Percentiles rank a stretch among this genome's conserved stretches.
These are phyloP conservation scores for Meloidogyne exigua DNA, from an alignment of 1,140 invertebrate species.

Conservation along the genomic window DNA sequence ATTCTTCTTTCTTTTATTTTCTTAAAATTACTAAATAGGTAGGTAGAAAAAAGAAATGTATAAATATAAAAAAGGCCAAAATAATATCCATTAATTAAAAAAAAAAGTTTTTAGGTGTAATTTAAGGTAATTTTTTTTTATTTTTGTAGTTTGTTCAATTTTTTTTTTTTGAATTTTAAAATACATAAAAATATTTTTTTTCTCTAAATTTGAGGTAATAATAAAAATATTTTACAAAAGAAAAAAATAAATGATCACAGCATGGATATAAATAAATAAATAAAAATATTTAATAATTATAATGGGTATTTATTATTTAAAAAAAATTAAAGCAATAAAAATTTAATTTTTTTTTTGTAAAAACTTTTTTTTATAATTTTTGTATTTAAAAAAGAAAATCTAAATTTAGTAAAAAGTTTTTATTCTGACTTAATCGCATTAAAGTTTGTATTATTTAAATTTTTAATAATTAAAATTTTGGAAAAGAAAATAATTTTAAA, in stretches of 20 bases:
- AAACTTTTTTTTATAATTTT: too few relatives aligned
- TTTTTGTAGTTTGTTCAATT: not conserved
- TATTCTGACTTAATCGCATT: too few relatives aligned
- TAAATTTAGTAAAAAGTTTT: too few relatives aligned
- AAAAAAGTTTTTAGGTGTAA: not conserved
- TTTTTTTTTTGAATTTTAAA: not conserved
- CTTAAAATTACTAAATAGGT: not conserved
- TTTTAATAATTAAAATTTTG: too few relatives aligned
- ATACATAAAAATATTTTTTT: not conserved
- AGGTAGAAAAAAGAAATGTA: not conserved
- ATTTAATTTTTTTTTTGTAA: too few relatives aligned
- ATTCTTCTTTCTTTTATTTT: too few relatives aligned
- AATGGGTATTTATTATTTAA: too few relatives aligned
- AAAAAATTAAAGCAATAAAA: too few relatives aligned
- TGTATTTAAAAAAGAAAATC: too few relatives aligned
- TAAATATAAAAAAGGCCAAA: not conserved
- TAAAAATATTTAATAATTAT: not conserved
- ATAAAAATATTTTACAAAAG: not conserved
- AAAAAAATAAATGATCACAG: not conserved
- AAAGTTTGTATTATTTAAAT: too few relatives aligned
- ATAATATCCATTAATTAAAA: not conserved
- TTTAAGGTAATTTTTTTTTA: not conserved
- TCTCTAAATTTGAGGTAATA: not conserved
- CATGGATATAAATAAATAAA: not conserved
- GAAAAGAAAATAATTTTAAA: too few relatives aligned